Base-by-base conservation (phyloP, 2,113 vertebrate genomes). In the Platysternon megacephalum region DNA sequence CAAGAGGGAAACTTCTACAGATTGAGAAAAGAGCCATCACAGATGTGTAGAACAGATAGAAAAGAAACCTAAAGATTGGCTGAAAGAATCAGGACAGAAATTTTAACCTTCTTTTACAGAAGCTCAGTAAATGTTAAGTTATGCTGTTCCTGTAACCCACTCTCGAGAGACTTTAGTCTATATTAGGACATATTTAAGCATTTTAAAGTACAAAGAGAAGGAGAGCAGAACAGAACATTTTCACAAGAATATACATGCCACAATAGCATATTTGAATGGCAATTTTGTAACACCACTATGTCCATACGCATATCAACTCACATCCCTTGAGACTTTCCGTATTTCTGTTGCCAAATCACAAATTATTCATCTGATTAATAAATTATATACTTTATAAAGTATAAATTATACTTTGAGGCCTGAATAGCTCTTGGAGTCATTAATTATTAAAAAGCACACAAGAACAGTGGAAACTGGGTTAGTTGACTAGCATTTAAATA, bases 381-480 rank as follows among this genome's bases (percentile, higher is more conserved):
- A 98, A 96, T 97, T 95, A 85, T 95, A 97, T 81, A 93, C 88
- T 95, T 95, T 96, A 95, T 91, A 97, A 39, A 92, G 94, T 96
- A 94, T 84, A 1, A 56, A 4, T 86, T 95, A 91, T 95, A 92
- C 93, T 53, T 97, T 78, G 91, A 87, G 76, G 51, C 90, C 68
- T 79, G 90, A 96, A 94, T 95, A 97, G 90, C 94, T 97, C 48
- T 86, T 93, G 78, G 88, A 85, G 91, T 97, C 92, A 96, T 97
- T 86, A 81, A 95, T 97, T 97, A 97, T 97, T 96, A 96, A 97
- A 93, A 94, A 91, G 82, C 65, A 85, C 0, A 86, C 91, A 90
- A 84, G 95, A 96, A 97, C 94, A 97, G 86, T 94, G 93, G 93
- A 97, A 97, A 97, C 82, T 91, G 48, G 91, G 96, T 94, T 95